phyloP scores from a whole-genome alignment of 2,113 vertebrate genomes.

The rabbit (Oryctolagus cuniculus) region DNA sequence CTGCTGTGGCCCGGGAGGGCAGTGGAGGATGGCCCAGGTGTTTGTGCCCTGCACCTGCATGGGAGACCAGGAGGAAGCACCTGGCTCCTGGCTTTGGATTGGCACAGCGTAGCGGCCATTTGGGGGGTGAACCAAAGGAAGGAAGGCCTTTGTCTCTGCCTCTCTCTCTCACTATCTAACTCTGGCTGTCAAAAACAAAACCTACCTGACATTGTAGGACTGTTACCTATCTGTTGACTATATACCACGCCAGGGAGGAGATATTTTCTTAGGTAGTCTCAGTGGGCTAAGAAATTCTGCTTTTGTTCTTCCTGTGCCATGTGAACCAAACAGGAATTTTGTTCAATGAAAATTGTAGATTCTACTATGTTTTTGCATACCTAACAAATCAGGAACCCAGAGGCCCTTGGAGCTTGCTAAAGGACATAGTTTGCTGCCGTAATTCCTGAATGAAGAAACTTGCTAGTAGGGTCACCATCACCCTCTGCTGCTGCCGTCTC shows the following conservation, averaged over 20 bases:
- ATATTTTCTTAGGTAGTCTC: neutral
- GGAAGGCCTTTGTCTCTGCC: too few relatives aligned
- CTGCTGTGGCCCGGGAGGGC: too few relatives aligned
- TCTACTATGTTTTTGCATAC: neutral
- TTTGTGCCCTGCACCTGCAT: too few relatives aligned
- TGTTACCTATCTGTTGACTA: neutral
- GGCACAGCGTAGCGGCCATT: too few relatives aligned
- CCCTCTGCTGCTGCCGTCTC: neutral
- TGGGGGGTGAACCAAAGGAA: too few relatives aligned
- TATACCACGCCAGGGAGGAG: too few relatives aligned
- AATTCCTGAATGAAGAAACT: neutral
- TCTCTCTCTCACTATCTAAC: too few relatives aligned
- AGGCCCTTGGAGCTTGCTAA: neutral
- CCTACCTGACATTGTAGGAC: neutral
- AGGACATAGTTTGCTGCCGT: neutral
- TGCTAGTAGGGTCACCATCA: neutral
- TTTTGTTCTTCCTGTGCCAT: neutral
- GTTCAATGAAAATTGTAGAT: neutral
- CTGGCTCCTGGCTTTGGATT: too few relatives aligned
- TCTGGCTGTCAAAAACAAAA: too few relatives aligned
- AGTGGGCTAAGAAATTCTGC: neutral
- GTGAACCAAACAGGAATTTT: neutral
- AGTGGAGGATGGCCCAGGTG: too few relatives aligned
- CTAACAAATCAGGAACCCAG: neutral
- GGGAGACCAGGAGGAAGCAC: too few relatives aligned